Evolutionary conservation across 1,140 invertebrate genomes (phyloP).

Genomic region (Tetramorium parvispinum): DNA sequence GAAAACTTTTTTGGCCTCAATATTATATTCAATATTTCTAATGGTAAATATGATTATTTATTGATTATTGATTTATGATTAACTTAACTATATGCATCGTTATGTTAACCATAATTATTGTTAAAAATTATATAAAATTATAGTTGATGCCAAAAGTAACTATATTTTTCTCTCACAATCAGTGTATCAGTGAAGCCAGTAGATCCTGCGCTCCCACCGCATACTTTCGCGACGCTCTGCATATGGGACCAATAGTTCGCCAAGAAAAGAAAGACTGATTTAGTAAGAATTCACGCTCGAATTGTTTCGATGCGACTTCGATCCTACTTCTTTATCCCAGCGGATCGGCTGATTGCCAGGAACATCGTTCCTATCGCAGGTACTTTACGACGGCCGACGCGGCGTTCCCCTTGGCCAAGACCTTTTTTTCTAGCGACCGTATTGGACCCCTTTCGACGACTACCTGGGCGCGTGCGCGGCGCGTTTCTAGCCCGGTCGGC

Average conservation of each 20-base stretch:
- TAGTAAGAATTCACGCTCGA: not conserved
- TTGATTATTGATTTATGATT: too few species aligned
- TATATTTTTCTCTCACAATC: too few species aligned
- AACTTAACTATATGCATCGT: too few species aligned
- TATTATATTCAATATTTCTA: too few species aligned
- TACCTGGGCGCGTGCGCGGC: conserved; percentile 82
- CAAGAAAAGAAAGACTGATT: not conserved
- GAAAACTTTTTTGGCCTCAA: too few species aligned
- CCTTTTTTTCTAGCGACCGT: conserved; percentile 76
- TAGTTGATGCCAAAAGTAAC: too few species aligned
- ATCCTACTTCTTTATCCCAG: conserved; percentile 17
- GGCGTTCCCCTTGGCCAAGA: not conserved
- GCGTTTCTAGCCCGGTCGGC: conserved; percentile 66
- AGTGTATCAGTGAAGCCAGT: not conserved
- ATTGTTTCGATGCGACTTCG: not conserved
- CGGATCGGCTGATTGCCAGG: not conserved
- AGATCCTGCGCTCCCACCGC: not conserved
- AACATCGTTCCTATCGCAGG: conserved; percentile 43
- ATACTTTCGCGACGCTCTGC: not conserved
- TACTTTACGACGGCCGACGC: conserved; percentile 65
- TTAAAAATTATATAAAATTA: too few species aligned
- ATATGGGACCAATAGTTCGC: not conserved
- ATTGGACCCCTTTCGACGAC: conserved; percentile 70
- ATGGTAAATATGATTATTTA: too few species aligned
- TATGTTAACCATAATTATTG: too few species aligned